Percentiles rank a stretch among this genome's conserved stretches.
Evolutionary conservation across 2,888 invertebrate species (phyloP).

Genomic region (Drosophila anomelani): DNA sequence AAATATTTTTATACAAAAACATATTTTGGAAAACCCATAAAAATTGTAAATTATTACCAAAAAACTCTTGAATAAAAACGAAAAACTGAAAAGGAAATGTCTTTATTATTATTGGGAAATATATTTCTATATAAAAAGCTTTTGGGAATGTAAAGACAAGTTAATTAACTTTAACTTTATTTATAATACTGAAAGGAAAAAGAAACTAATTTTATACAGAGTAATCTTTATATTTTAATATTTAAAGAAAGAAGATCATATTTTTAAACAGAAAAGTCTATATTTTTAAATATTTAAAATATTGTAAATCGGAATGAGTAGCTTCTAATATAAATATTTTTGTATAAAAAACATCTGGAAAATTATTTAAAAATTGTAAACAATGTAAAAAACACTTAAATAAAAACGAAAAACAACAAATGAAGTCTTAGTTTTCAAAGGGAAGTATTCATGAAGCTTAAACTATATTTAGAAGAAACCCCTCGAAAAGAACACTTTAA

Average conservation of each 20-base stretch:
- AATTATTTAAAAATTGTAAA: neutral
- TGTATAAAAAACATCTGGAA: neutral
- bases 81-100: slow-evolving; percentile 27
- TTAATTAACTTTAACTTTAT: neutral
- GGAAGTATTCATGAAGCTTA: neutral
- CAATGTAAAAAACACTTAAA: neutral
- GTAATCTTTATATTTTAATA: neutral
- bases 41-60: slow-evolving; percentile 38
- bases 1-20: slow-evolving; percentile 55
- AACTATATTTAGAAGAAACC: neutral
- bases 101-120: neutral
- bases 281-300: neutral
- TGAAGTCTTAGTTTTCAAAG: neutral
- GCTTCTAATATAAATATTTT: neutral
- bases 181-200: no score
- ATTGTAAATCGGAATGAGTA: neutral
- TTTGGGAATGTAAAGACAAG: neutral
- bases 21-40: slow-evolving; percentile 26
- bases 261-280: neutral
- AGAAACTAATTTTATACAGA: no score
- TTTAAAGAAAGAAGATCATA: neutral
- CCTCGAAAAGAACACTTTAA: neutral
- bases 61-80: slow-evolving; percentile 32
- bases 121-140: neutral
- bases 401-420: slow-evolving; percentile 5